These are phyloP conservation scores for Cydia strobilella DNA, from an alignment of 1,140 invertebrate genomes.

Conservation along the genomic window DNA sequence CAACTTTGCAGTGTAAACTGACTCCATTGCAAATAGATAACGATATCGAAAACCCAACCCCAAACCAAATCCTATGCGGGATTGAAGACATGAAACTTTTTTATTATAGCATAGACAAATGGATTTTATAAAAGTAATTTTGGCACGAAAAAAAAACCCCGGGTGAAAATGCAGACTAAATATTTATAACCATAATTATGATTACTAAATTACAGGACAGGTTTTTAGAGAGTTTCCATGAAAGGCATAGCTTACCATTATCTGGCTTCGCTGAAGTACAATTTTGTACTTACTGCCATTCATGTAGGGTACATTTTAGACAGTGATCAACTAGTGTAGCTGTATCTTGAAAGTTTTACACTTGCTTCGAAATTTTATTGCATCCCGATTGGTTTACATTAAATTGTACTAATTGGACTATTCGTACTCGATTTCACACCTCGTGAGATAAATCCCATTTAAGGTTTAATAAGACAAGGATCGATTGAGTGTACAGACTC, in stretches of 20 bases:
- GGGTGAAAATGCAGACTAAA: neutral
- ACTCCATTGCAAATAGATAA: too few species aligned
- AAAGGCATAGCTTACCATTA: too few species aligned
- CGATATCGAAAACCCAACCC: neutral
- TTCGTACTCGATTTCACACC: conserved; percentile 24
- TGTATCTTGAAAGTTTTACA: neutral
- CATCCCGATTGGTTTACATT: neutral
- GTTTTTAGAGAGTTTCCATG: neutral
- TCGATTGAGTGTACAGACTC: conserved; percentile 7
- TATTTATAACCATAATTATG: neutral
- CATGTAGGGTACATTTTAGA: neutral
- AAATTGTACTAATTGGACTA: conserved; percentile 8
- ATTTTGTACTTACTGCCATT: neutral
- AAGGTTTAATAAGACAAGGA: conserved; percentile 12
- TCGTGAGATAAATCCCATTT: conserved; percentile 3
- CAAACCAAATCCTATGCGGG: neutral
- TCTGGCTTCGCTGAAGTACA: neutral
- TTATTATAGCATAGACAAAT: too few species aligned
- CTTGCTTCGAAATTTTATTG: neutral
- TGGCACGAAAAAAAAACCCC: too few species aligned
- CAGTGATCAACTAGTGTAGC: neutral
- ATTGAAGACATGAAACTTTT: too few species aligned
- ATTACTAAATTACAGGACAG: neutral
- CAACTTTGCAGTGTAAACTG: neutral
- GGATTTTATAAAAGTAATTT: too few species aligned